Percentiles rank a stretch among this genome's conserved stretches.
Conservation (phyloP, 2,113 vertebrate genomes). For the Fregata magnificens region DNA sequence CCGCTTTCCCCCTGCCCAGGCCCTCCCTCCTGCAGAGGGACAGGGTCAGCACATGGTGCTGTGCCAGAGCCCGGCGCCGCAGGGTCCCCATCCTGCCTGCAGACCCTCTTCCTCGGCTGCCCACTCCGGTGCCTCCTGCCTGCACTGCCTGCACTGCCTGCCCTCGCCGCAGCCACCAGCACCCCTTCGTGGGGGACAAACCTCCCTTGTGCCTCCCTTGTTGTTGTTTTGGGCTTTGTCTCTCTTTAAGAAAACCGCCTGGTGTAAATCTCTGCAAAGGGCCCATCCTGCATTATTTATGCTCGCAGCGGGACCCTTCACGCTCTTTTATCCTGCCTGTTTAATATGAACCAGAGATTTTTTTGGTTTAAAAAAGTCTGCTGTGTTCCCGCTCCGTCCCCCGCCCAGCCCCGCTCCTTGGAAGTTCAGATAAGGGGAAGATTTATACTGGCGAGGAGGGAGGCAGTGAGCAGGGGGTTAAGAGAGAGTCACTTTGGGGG, state of each 20-base stretch:
- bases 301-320: background rate
- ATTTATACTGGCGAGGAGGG: background rate
- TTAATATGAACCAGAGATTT: slow-evolving; percentile 62
- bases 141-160: background rate
- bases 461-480: slow-evolving; percentile 27
- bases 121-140: background rate
- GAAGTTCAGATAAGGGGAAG: slow-evolving; percentile 62
- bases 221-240: background rate
- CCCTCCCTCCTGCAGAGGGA: rapidly evolving
- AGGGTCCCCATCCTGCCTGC: background rate
- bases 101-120: background rate
- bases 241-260: background rate
- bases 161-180: background rate
- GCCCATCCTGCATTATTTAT: slow-evolving; percentile 43
- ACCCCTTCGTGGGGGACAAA: background rate
- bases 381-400: background rate
- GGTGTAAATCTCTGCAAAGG: slow-evolving; percentile 5
- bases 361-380: slow-evolving; percentile 9
- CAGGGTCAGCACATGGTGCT: background rate
- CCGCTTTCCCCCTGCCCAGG: background rate
- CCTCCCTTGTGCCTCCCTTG: background rate
- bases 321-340: slow-evolving; percentile 52
- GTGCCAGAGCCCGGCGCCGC: background rate
- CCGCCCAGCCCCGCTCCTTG: background rate
- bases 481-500: slow-evolving; percentile 36